Base-by-base conservation (phyloP, 2,888 invertebrate genomes). In the Tenthredo distinguenda region DNA sequence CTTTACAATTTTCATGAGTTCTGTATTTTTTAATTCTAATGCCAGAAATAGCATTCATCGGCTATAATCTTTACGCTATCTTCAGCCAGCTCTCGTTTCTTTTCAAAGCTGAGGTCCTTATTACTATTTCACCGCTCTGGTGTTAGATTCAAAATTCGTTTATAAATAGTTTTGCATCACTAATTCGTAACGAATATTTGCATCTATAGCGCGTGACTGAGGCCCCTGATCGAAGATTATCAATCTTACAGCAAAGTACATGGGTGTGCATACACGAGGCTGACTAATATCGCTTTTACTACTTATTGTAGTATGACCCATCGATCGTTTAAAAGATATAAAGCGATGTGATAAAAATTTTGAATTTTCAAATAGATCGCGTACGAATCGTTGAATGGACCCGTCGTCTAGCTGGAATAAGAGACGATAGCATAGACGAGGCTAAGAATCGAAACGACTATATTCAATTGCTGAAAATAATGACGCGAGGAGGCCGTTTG, bases 361-460 rank as follows among this genome's bases (percentile, higher is more conserved):
- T 21, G 4, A 62, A 1, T 10, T 81, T 37, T 9, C 26, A 21
- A n/a, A 43, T 65, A 89, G 95, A 95, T 90, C 93, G 95, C 71
- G 95, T 95, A 9, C 91, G 94, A 86, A 94, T 94, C 86, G 93
- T 94, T 34, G 95, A 95, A 91, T 95, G 95, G 95, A 91, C 93
- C 2, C 91, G 94, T 85, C 94, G 94, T 90, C 89, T 95, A 7
- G 90, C 93, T 2, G 92, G 92, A 55, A 88, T 95, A 72, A 92
- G 94, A 4, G 94, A 94, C 74, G 93, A 94, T 79, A 92, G 93
- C 82, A 89, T 94, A 65, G 94, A 94, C 90, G 89, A 90, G 6
- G 92, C 93, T 2, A 94, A 93, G 88, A 90, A 94, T 81, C 93
- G 94, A 85, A 95, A 95, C 88, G 94, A 95, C 86, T 95, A 95